Evolutionary conservation across 2,888 invertebrate genomes (phyloP).

Genomic region (Eupithecia exiguata): DNA sequence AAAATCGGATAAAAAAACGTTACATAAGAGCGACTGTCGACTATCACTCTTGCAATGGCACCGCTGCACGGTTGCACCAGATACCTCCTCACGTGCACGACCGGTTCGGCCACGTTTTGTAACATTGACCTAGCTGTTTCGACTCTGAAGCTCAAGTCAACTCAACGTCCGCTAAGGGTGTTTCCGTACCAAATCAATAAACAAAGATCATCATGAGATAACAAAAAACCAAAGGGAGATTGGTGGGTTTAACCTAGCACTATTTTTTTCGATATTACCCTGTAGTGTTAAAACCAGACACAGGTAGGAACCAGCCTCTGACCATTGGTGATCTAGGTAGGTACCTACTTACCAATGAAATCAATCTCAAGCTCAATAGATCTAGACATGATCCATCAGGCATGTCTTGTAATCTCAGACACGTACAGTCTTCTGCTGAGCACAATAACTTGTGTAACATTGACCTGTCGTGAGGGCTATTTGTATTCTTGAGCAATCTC

Average conservation of each 20-base stretch:
- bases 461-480: conserved; percentile 27
- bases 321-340: neutral
- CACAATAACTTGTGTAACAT: conserved; percentile 27
- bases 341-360: neutral
- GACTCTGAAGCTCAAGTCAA: neutral
- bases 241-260: neutral
- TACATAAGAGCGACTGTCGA: conserved; percentile 19
- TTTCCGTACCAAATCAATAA: neutral
- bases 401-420: neutral
- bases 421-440: conserved; percentile 1
- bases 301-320: neutral
- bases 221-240: neutral
- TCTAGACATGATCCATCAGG: neutral
- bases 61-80: conserved; percentile 14
- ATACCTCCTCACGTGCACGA: conserved; percentile 14
- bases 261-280: neutral
- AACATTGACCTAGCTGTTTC: conserved; percentile 16
- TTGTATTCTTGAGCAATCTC: conserved; percentile 32
- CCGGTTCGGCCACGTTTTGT: conserved; percentile 9
- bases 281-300: neutral
- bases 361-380: neutral
- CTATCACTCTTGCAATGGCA: conserved; percentile 17
- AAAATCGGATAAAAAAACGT: conserved; percentile 21
- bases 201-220: neutral
- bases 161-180: neutral